A percentile compares a stretch with the other conserved stretches of the same genome.
These are phyloP conservation scores for Monodelphis domestica DNA, from an alignment of 2,797 vertebrate species.

Conservation along the genomic window DNA sequence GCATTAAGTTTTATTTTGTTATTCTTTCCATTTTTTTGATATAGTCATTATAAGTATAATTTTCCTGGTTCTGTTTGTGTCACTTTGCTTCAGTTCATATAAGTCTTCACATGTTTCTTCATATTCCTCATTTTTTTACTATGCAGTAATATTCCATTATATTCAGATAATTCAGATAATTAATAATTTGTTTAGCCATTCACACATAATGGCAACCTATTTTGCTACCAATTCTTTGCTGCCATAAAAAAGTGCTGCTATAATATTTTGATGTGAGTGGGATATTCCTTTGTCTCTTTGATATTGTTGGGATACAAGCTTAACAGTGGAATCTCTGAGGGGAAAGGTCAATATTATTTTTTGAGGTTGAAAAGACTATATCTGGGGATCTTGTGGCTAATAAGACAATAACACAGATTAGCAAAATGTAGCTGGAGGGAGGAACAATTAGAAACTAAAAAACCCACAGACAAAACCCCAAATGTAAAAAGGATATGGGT, in stretches of 20 bases:
- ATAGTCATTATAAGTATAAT: background rate
- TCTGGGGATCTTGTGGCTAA: background rate
- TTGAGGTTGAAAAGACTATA: background rate
- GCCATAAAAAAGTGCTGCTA: background rate
- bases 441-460: background rate
- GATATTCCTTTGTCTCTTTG: background rate
- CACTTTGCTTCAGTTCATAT: background rate
- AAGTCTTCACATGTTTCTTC: background rate
- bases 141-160: background rate
- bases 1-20: background rate
- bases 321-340: background rate
- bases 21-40: background rate
- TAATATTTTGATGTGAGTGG: background rate
- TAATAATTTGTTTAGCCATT: background rate
- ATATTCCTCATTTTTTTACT: background rate
- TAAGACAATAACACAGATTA: background rate
- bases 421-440: background rate
- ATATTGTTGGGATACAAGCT: background rate
- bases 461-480: background rate
- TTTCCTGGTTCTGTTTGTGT: background rate
- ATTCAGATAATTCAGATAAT: background rate
- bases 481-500: background rate
- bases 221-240: background rate
- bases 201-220: background rate
- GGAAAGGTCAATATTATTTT: background rate